Evolutionary conservation across 2,797 vertebrate species (phyloP), one percentile per base, ranked within the genome.

Genomic region (Danio jaintianensis): DNA sequence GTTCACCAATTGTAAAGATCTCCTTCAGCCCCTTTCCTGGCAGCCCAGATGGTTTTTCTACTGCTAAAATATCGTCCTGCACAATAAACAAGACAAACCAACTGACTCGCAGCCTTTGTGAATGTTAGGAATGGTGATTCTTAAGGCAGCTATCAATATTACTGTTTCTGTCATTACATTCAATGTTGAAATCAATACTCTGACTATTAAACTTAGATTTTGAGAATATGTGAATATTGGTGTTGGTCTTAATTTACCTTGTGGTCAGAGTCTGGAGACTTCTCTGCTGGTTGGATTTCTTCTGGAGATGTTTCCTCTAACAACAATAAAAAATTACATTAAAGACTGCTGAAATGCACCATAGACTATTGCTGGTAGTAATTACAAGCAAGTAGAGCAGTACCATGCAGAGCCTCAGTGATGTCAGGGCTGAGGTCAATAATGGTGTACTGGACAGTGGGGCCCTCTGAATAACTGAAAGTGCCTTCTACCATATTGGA

Each of bases 401-500:
- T 75, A 86, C 83, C 75, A 42, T 93, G 93, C 58, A 95, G 88
- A 12, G 91, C 92, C 80, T 95, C 94, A 5, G 92, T 93, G 88
- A 92, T 92, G 47, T 94, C 89, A 78, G 92, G 90, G 83, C 89
- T 92, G 87, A 96, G 93, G 88, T 96, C 94, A 43, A 87, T 91
- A 85, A 95, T 86, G 78, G 93, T 92, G 89, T 96, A 94, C 80
- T 93, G 91, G 80, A 87, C 86, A 0, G 95, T 95, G 63, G 96
- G 93, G 85, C 95, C 93, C 73, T 94, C 91, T 77, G 94, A 78
- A 82, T 93, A 91, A 20, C 87, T 89, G 85, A 95, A 94, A 0
- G 92, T 95, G 85, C 92, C 95, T 85, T 98, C 97, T 88, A 98
- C 95, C 88, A 92, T 95, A 87, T 97, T 97, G n/a, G 94, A 96